Conservation (phyloP, 2,113 vertebrate genomes). For the Chelonoidis abingdonii region DNA sequence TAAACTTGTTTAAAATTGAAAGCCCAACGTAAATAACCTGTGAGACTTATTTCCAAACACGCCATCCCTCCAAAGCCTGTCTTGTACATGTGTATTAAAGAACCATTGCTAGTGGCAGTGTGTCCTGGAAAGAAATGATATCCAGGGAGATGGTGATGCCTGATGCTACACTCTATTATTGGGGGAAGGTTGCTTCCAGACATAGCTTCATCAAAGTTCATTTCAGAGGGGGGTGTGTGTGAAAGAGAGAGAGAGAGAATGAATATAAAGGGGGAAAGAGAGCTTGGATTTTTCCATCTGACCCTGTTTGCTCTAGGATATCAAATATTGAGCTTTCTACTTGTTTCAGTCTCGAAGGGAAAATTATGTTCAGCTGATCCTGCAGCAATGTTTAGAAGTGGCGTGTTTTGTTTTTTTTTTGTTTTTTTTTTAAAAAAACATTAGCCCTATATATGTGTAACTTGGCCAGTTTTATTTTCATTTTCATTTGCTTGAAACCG, state of each 20-base stretch:
- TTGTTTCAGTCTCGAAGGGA: not conserved
- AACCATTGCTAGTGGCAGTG: not conserved
- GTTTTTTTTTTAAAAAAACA: not conserved
- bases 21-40: not conserved
- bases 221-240: not conserved
- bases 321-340: not conserved
- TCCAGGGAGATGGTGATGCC: not conserved
- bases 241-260: no score
- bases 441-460: not conserved
- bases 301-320: not conserved
- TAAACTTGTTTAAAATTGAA: not conserved
- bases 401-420: no score
- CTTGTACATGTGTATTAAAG: not conserved
- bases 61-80: not conserved
- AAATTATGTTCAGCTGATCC: not conserved
- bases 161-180: not conserved
- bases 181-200: not conserved
- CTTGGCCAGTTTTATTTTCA: not conserved
- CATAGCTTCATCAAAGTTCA: accelerated
- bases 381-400: not conserved
- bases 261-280: no score
- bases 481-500: not conserved
- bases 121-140: not conserved
- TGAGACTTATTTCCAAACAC: not conserved
- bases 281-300: not conserved